Evolutionary conservation across 2,888 invertebrate species (phyloP), one percentile per base, ranked within the genome.

Genomic region (Polymixis flavicincta): DNA sequence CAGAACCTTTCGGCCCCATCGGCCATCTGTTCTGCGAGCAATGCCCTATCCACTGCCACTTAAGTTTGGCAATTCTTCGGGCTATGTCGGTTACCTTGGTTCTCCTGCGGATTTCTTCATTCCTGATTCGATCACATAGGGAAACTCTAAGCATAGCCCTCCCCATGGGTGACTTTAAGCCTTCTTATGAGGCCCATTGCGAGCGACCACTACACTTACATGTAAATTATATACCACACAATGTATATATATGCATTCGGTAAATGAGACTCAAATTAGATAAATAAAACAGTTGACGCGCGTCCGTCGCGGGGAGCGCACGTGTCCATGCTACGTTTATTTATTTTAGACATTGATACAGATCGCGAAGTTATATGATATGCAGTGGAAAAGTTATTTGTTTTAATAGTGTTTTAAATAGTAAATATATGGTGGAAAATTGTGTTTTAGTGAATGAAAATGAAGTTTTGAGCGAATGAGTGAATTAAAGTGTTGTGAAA

Each of bases 201-300:
- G 37, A 6, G 37, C 37, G 6, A 5, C 37, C 37, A 37, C 37
- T 37, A 37, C 37, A 45, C 25, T 1, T 17, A 55, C 19, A 67
- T n/a, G 17, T 48, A 57, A 0, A 17, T 22, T 52, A 45, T 25
- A 48, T 50, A 74, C 25, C 2, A 75, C n/a, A 32, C n/a, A n/a
- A 37, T 37, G 37, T 55, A 0, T 37, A 48, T n/a, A 17, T 50
- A 61, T 55, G 50, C 5, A 42, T 28, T 52, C 22, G 19, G 52
- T 60, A 54, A 52, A 52, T 71, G 48, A 54, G 5, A 1, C 2
- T 9, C 14, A n/a, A 8, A 45, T 14, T 6, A 25, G n/a, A 48
- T 14, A 52, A 57, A 50, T 60, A 42, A 45, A 54, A 50, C 42
- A 79, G 81, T 79, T 6, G 55, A 70, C 55, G 37, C 76, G 69